Conservation (phyloP, 1,140 invertebrate genomes). For the Brachionus plicatilis region DNA sequence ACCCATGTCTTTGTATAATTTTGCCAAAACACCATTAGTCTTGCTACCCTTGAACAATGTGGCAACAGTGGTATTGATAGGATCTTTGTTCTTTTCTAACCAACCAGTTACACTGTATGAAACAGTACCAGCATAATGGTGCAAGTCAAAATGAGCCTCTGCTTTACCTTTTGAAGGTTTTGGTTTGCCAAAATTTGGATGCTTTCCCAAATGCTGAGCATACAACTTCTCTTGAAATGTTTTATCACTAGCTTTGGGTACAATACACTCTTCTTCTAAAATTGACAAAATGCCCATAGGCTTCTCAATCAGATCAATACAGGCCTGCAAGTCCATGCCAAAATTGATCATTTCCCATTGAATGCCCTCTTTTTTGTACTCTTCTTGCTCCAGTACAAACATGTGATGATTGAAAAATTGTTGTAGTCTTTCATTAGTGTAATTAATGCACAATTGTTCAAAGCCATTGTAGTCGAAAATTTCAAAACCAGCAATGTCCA, state of each 20-base stretch:
- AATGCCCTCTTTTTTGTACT: conserved; percentile 95
- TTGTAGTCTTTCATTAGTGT: conserved; percentile 98
- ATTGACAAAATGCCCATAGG: conserved; percentile 99
- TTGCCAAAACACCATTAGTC: background rate
- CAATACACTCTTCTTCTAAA: conserved; percentile 99
- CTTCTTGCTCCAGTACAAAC: conserved; percentile 99
- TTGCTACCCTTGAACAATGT: conserved; percentile 14
- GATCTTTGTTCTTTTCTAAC: conserved; percentile 99
- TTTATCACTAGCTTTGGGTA: conserved; percentile 97
- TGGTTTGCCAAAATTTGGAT: conserved; percentile 90
- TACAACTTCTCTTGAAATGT: conserved; percentile 95
- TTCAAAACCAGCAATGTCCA: conserved; percentile 99
- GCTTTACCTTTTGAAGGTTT: conserved; percentile 90
- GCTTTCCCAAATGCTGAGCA: conserved; percentile 97
- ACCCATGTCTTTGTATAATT: conserved; percentile 22
- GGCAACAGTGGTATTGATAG: conserved; percentile 91
- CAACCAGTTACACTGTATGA: conserved; percentile 73
- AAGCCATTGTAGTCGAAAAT: conserved; percentile 99
- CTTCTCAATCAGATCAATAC: conserved; percentile 99
- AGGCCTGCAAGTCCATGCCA: conserved; percentile 94
- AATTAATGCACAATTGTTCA: conserved; percentile 99
- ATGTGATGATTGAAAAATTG: conserved; percentile 99
- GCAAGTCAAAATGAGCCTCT: conserved; percentile 93
- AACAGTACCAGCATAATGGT: conserved; percentile 96
- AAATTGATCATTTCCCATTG: conserved; percentile 99